Evolutionary conservation across 1,140 invertebrate genomes (phyloP), one percentile per base, ranked within the genome.

Genomic region (Metaphire vulgaris): DNA sequence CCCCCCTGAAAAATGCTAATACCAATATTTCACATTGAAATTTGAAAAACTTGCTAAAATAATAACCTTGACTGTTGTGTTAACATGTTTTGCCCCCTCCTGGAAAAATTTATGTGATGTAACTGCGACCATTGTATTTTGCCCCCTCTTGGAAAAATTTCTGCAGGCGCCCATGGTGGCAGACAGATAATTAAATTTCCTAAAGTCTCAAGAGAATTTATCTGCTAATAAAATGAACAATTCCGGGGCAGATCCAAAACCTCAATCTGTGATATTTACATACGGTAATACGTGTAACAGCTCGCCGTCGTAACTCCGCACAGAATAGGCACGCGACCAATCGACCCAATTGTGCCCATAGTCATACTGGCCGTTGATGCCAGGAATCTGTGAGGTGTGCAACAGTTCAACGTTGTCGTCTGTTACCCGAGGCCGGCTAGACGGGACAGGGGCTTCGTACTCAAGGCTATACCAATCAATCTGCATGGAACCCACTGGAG

Each of bases 261-360:
- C 15, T 64, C 65, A 76, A 14, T 73, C 56, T 89, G 95, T 92
- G 87, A 93, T 92, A 84, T 94, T 90, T 88, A 94, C 92, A 88
- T 96, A 96, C 88, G 94, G 94, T 90, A 95, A 89, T 89, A 95
- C 91, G 87, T 91, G 90, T 86, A 95, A 88, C 81, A 89, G 88
- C 85, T 93, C 91, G 82, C 88, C 91, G 86, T 89, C 89, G 82
- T 89, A 91, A 80, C 89, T 91, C 84, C 88, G 88, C 86, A 87
- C 89, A 79, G 89, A 89, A 79, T 90, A 88, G 85, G 90, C 90
- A 87, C 95, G 91, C 84, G 93, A 90, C 92, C 92, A 95, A 87
- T 93, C 91, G 78, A 90, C 88, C 89, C 94, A 95, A 69, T 88
- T 84, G 32, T 87, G 85, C 79, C 88, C 81, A 76, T 80, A 78